Evolutionary conservation across 2,113 vertebrate species (phyloP).

Genomic region (Eubucco bourcierii): DNA sequence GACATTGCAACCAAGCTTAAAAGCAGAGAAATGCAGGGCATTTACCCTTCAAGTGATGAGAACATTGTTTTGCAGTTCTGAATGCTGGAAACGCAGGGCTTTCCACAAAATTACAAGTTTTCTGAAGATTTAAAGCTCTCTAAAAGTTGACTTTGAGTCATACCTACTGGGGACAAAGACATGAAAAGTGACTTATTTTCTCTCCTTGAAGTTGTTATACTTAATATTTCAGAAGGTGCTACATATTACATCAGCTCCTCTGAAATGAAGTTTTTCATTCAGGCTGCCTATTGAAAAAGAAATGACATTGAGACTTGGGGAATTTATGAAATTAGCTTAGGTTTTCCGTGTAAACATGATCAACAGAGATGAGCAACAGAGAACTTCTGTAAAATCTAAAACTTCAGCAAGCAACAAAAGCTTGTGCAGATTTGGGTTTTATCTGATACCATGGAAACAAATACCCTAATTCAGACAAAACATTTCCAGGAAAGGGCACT

Average conservation of each 20-base stretch:
- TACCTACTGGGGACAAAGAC: conserved; percentile 2
- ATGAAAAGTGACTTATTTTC: conserved; percentile 34
- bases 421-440: background rate
- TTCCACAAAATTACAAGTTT: conserved; percentile 17
- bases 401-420: conserved; percentile 17
- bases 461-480: background rate
- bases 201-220: conserved; percentile 4
- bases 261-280: conserved; percentile 27
- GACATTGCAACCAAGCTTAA: background rate
- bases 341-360: conserved; percentile 19
- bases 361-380: background rate
- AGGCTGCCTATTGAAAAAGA: conserved; percentile 16
- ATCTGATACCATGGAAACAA: conserved; percentile 27
- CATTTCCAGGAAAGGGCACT: background rate
- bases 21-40: background rate
- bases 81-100: background rate
- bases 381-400: conserved; percentile 27
- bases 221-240: conserved; percentile 40
- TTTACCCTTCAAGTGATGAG: background rate
- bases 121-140: background rate
- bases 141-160: conserved; percentile 29
- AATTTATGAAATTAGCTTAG: conserved; percentile 46
- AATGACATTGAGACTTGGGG: conserved; percentile 12
- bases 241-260: conserved; percentile 30
- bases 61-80: conserved; percentile 6